These are phyloP conservation scores for Anoura caudifer DNA, from an alignment of 2,113 vertebrate genomes.

Conservation along the genomic window DNA sequence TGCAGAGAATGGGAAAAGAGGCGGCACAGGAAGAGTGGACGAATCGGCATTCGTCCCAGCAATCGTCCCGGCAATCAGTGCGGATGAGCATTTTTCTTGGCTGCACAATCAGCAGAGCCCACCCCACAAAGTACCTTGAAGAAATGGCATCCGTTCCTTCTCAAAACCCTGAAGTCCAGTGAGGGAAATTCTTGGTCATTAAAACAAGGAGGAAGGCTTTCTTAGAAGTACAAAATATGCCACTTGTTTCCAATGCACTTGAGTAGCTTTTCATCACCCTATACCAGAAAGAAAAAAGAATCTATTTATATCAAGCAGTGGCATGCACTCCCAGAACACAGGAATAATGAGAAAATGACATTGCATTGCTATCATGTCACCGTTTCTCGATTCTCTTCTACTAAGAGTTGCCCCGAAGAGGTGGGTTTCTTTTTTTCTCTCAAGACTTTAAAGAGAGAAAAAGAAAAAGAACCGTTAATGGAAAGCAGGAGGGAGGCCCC, in stretches of 20 bases:
- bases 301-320: not conserved
- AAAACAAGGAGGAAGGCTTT: not conserved
- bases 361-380: not conserved
- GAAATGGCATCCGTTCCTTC: not conserved
- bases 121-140: not conserved
- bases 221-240: not conserved
- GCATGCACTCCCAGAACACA: not conserved
- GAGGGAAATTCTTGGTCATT: not conserved
- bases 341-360: not conserved
- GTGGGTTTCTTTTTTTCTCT: not conserved
- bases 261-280: not conserved
- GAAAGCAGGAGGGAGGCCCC: not conserved
- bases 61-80: fast-evolving
- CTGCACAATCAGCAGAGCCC: not conserved
- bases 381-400: not conserved
- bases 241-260: not conserved
- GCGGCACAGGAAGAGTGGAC: not conserved
- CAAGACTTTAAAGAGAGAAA: not conserved
- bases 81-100: not conserved
- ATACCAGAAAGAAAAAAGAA: not conserved
- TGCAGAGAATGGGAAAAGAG: not conserved
- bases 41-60: fast-evolving
- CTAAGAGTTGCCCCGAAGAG: not conserved
- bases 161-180: not conserved
- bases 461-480: not conserved